These are phyloP conservation scores for Halocynthia roretzi DNA, from an alignment of 23 tunicate species.

Conservation along the genomic window DNA sequence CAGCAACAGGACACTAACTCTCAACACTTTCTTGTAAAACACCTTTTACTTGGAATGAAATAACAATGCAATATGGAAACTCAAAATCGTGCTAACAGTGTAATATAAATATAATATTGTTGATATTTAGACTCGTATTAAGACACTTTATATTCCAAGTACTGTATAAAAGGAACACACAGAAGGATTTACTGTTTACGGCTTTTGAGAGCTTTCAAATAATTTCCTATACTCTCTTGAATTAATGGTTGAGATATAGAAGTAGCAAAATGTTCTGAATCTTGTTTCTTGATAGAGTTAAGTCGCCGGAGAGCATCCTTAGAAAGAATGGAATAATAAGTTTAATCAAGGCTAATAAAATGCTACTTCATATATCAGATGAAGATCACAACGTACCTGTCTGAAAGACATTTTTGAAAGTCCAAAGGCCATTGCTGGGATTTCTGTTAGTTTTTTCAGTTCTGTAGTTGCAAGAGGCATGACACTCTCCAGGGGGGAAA, in stretches of 20 bases:
- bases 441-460: conserved; percentile 11
- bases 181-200: conserved; percentile 18
- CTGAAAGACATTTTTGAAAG: conserved; percentile 7
- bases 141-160: too few species aligned
- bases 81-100: too few species aligned
- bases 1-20: too few species aligned
- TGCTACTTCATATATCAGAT: too few species aligned
- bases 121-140: too few species aligned
- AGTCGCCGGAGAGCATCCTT: neutral
- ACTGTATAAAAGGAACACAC: too few species aligned
- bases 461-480: conserved; percentile 15
- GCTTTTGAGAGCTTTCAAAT: conserved; percentile 41
- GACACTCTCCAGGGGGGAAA: conserved; percentile 26
- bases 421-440: conserved; percentile 42
- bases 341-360: neutral
- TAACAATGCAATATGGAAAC: too few species aligned
- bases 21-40: too few species aligned
- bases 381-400: too few species aligned
- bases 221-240: conserved; percentile 46
- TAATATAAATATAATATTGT: too few species aligned
- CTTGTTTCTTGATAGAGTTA: conserved; percentile 14
- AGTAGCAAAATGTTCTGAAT: conserved; percentile 30
- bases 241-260: conserved; percentile 29
- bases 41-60: too few species aligned
- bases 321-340: neutral